Evolutionary conservation across 2,888 invertebrate species (phyloP), one percentile per base, ranked within the genome.

Genomic region (Heliconius ethilla): DNA sequence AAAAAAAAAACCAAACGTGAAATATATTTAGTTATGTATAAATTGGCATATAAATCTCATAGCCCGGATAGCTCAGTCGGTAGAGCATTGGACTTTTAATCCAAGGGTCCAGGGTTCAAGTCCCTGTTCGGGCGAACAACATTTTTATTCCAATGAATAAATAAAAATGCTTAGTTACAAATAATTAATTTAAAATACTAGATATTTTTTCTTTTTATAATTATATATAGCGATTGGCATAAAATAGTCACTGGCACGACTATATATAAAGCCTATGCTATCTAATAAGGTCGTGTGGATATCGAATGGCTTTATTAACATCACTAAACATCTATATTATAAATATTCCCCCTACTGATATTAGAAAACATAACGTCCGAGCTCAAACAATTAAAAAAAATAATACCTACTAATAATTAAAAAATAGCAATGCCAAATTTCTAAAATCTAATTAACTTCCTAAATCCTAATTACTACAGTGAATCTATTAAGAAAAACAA

Each of bases 31-130:
- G 29, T 65, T 5, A 63, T 76, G 10, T 45, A 70, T 37, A 18
- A 72, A 25, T 72, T 72, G 22, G 27, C 4, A 0, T 6, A 3
- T 5, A 0, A 11, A 15, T n/a, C 6, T 4, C 11, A 29, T 10
- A 78, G 94, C 94, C 94, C 94, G 94, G 94, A 94, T 94, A 94
- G 94, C 94, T 94, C 94, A 95, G 94, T 95, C 93, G 94, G 94
- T 95, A 95, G 94, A 94, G 94, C 94, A 94, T 94, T 93, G 94
- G 94, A 93, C 94, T 93, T 96, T 96, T 96, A 96, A 96, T 96
- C 96, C 96, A 96, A 96, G 96, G 96, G 96, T 96, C 96, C 96
- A 96, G 96, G 96, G 96, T 96, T 96, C 96, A 96, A 96, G 96
- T 96, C 96, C 96, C 96, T 96, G 96, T 95, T 95, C 95, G 95